Base-by-base conservation (phyloP, 1,140 invertebrate genomes). In the Drosophila ohnishii region DNA sequence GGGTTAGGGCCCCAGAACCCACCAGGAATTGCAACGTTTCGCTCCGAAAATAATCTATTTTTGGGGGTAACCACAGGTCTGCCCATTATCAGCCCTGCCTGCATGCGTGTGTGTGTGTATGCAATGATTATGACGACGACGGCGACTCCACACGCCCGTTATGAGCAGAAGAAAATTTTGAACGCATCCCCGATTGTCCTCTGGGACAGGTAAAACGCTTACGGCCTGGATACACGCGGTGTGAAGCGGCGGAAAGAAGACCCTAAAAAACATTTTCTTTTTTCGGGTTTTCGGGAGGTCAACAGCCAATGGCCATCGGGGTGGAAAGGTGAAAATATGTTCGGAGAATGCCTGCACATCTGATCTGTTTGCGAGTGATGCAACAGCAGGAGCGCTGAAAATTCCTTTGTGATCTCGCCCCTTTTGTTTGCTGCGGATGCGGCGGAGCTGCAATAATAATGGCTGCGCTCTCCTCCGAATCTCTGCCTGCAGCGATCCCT, bases 361-460 rank as follows among this genome's bases (percentile, higher is more conserved):
- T 81, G 82, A 84, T 85, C 78, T 84, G 61, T 61, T 80, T 73
- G 78, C 58, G 40, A 69, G 78, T 84, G 81, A 84, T 84, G 81
- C 81, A 84, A 84, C 75, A 77, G 70, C 81, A 85, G 81, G 81
- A 84, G 71, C 34, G 40, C 56, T 67, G 67, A 79, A 87, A 82
- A 87, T 86, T 86, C 82, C 82, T 79, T 78, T 86, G 79, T 71
- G 82, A 86, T 86, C 75, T 67, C 50, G 40, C 45, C 73, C 51
- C 50, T 66, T 76, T 76, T 76, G 50, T 56, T 42, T 55, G 51
- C 57, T 44, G 30, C 48, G 74, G 63, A 64, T 75, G 60, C 59
- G 72, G 64, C 65, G 32, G 34, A 37, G 51, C 50, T 71, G 64
- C 42, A 67, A 37, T 55, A 55, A 55, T 55, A 55, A 67, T 67